Evolutionary conservation across 1,140 invertebrate species (phyloP), one percentile per base, ranked within the genome.

Genomic region (Neomicropteryx cornuta): DNA sequence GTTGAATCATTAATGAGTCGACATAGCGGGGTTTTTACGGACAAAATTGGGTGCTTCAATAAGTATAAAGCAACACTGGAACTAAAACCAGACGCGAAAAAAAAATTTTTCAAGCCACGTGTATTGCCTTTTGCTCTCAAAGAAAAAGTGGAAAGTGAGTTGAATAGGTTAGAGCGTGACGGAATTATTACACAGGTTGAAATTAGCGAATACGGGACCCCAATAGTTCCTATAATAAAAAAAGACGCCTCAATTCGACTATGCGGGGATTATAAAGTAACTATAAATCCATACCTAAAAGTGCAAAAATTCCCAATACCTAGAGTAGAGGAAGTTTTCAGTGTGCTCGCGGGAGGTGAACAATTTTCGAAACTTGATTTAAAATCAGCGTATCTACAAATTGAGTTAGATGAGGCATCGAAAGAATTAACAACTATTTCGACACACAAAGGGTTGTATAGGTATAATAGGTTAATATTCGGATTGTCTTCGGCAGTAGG

Each of bases 121-220:
- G 28, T 30, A 4, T 42, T 39, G 8, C 21, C 42, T n/a, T 43
- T 28, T 33, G 33, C 38, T 2, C 16, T 44, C 16, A 23, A 27
- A 10, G 23, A 31, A 3, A 16, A 24, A 27, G 27, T 47, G 5
- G 45, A 47, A 19, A 20, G 38, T 18, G 39, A 47, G 35, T 32
- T 47, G 6, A 22, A 44, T 14, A 33, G 35, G 23, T 36, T 44
- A 35, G 35, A 37, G 5, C 18, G 41, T 13, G 6, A 29, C 2
- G 33, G 28, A n/a, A 24, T 38, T 10, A 24, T 48, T 30, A 23
- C 23, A 24, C 34, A 34, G 1, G 38, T 46, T 2, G 32, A 40
- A 5, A 28, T 24, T 32, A 47, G 46, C 14, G 41, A 56, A 4
- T 68, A 55, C 53, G 62, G 55, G 3, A 55, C 59, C 16, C 61